Evolutionary conservation across 2,797 vertebrate species (phyloP), one percentile per base, ranked within the genome.

Genomic region (Anguilla anguilla): DNA sequence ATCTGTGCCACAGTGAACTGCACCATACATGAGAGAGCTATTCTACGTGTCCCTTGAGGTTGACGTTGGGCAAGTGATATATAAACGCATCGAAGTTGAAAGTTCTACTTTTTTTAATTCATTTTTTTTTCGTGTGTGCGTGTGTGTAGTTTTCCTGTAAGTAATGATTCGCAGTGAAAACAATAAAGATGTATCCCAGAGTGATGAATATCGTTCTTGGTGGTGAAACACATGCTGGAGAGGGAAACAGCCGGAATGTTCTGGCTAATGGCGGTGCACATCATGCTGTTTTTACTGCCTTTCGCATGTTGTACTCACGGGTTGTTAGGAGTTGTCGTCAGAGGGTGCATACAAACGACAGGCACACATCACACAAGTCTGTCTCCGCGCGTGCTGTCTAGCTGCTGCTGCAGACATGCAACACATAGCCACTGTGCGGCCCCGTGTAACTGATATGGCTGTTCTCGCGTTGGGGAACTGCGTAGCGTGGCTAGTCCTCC

Each of bases 361-460:
- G 22, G 19, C 79, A 0, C 79, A 28, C 46, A 81, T 25, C 39
- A 86, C 74, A 28, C 28, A 46, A 69, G 86, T 83, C 86, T 86
- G 39, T 31, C 74, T 77, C 25, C 69, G 31, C 69, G 64, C 59
- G 17, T 59, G 31, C 82, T 49, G 17, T 46, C 43, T 67, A 57
- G 83, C 46, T 90, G 85, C 89, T 46, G 43, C 87, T 82, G 43
- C 85, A 87, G 85, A 51, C 86, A 74, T 86, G 77, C 69, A 87
- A 67, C 87, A 91, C 89, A 91, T 91, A 88, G 90, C 86, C 77
- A 84, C 83, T 5, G 86, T 83, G 86, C 85, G 87, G 88, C 85
- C 85, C 49, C 9, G 67, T 89, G 93, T 92, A 91, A 93, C 89
- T 87, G 91, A 93, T 92, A 92, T 88, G 90, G 89, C 87, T 79